Evolutionary conservation across 92 coral and sea anemone genomes (phyloP), one percentile per base, ranked within the genome.

Genomic region (Epizoanthus ramosus): DNA sequence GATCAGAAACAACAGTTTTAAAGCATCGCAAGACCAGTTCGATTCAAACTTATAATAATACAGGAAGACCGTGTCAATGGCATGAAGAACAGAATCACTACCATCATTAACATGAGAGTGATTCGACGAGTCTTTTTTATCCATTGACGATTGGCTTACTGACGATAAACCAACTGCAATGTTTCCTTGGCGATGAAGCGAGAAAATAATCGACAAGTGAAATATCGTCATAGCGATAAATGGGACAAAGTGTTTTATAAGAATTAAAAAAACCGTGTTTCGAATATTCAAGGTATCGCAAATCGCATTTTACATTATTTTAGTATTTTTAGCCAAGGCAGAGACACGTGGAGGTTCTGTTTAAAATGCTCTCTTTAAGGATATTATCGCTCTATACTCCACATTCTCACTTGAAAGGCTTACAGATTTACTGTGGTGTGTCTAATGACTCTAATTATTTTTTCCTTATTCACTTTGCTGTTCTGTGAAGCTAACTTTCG

Each of bases 11-110:
- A 69, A 41, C 28, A 54, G 54, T 39, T 33, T 37, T 33, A 69
- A 33, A 3, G 57, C 37, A 33, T 24, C 47, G 74, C 74, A 69
- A 39, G 57, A 69, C 74, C 74, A 69, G 41, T 24, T n/a, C 2
- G 16, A 53, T 18, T 21, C 74, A 33, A 25, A 3, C 54, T 19
- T 24, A 69, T 69, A 69, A n/a, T 69, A 69, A 22, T 69, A 28
- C 45, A 69, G 5, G 22, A 69, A 69, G 31, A 69, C 1, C 57
- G 74, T 4, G 74, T 69, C 74, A 57, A 69, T 18, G 74, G 41
- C 8, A 69, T 14, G 24, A 69, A 37, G 47, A 69, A 69, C 5
- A 69, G 15, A 6, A 15, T 19, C 1, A 69, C 22, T 33, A 69
- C 74, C 8, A 15, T 18, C 28, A 69, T 57, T 13, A 69, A 0